phyloP scores from a whole-genome alignment of 2,113 vertebrate genomes.

The Amblyopsis rosae region DNA sequence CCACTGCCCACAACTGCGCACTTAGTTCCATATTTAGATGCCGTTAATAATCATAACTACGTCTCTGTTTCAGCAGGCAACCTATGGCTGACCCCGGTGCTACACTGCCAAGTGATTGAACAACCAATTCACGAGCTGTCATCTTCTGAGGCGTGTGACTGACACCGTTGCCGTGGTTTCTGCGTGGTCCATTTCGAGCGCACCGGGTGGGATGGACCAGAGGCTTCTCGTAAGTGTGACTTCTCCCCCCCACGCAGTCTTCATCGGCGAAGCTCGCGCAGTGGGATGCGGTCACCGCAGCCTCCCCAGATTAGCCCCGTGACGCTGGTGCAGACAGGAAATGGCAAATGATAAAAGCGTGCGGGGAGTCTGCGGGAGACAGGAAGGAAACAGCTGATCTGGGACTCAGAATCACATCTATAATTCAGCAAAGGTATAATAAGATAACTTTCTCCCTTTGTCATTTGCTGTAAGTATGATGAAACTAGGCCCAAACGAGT shows the following conservation, averaged over 20 bases:
- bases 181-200: neutral
- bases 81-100: neutral
- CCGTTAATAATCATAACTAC: conserved; percentile 9
- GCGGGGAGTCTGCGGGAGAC: conserved; percentile 20
- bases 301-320: conserved; percentile 14
- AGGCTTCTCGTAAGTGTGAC: conserved; percentile 12
- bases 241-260: too few species aligned
- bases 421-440: conserved; percentile 61
- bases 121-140: conserved; percentile 42
- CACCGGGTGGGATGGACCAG: neutral
- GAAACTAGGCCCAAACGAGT: conserved; percentile 50
- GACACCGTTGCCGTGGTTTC: conserved; percentile 10
- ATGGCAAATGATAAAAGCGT: conserved; percentile 51
- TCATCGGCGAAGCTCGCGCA: neutral
- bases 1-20: too few species aligned
- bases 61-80: neutral
- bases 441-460: conserved; percentile 53
- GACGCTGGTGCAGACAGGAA: conserved; percentile 31
- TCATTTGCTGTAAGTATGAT: conserved; percentile 57
- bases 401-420: conserved; percentile 49
- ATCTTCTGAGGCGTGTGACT: conserved; percentile 16
- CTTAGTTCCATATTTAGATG: neutral
- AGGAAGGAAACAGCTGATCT: conserved; percentile 43
- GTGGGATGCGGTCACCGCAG: neutral
- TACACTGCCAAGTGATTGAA: conserved; percentile 26